phyloP scores from a whole-genome alignment of 2,113 vertebrate species.

The Pandion haliaetus region DNA sequence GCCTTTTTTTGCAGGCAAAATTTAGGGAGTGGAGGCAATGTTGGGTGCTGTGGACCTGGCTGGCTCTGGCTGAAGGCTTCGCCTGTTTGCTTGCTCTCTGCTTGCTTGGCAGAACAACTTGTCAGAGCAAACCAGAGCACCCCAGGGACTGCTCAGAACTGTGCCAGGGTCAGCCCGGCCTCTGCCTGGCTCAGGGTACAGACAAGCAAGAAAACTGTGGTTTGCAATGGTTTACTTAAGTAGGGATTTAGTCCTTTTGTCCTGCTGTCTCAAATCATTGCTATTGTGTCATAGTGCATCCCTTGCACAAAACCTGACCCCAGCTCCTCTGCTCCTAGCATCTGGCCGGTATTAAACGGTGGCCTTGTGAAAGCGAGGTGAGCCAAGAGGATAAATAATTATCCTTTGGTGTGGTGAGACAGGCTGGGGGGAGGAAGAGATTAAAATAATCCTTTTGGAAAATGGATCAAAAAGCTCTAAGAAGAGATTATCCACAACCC shows the following conservation, averaged over 20 bases:
- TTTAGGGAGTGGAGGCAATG: not conserved
- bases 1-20: not conserved
- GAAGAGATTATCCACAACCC: constrained; percentile 39
- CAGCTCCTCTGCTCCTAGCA: not conserved
- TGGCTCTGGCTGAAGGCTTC: not conserved
- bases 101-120: not conserved
- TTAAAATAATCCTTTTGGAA: constrained; percentile 62
- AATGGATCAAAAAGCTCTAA: constrained; percentile 61
- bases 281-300: not conserved
- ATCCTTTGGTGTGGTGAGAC: not conserved
- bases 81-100: not conserved
- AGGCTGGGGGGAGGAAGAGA: constrained; percentile 3
- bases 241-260: not conserved
- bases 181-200: not conserved
- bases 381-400: constrained; percentile 24
- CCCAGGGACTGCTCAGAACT: not conserved
- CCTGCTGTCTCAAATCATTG: not conserved
- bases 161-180: not conserved
- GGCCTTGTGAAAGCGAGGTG: not conserved
- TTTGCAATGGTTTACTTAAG: not conserved
- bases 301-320: not conserved
- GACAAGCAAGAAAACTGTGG: not conserved
- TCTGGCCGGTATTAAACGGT: not conserved
- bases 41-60: not conserved
- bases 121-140: not conserved